These are phyloP conservation scores for Andrena marginata DNA, from an alignment of 2,888 invertebrate species.

Conservation along the genomic window DNA sequence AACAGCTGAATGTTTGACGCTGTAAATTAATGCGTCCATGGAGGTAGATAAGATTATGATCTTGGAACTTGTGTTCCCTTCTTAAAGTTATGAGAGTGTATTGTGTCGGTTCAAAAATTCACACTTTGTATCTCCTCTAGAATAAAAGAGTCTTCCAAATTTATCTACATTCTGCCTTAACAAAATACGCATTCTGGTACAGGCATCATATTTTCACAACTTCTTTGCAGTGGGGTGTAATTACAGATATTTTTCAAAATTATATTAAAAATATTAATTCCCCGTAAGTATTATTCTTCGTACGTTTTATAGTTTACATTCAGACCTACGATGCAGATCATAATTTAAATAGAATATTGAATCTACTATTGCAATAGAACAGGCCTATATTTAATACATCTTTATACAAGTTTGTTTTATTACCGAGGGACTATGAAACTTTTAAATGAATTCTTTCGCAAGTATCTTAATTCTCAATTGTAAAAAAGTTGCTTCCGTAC, in stretches of 20 bases:
- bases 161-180: not conserved
- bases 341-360: too few relatives aligned
- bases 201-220: not conserved
- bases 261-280: too few relatives aligned
- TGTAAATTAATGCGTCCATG: constrained; percentile 69
- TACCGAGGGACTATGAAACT: not conserved
- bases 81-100: constrained; percentile 8
- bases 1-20: constrained; percentile 71
- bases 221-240: too few relatives aligned
- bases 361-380: not conserved
- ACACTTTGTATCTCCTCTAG: not conserved
- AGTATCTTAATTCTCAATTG: constrained; percentile 14
- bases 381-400: not conserved
- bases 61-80: constrained; percentile 34
- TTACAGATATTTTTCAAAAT: too few relatives aligned
- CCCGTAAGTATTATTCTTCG: too few relatives aligned
- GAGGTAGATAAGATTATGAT: constrained; percentile 63
- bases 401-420: not conserved
- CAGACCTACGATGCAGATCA: too few relatives aligned
- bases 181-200: not conserved
- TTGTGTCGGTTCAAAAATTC: constrained; percentile 5
- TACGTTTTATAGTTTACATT: too few relatives aligned
- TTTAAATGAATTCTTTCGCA: not conserved
- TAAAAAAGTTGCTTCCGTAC: constrained; percentile 31
- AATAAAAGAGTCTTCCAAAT: not conserved